phyloP scores from a whole-genome alignment of 2,797 vertebrate genomes.

The Arnoldichthys spilopterus region DNA sequence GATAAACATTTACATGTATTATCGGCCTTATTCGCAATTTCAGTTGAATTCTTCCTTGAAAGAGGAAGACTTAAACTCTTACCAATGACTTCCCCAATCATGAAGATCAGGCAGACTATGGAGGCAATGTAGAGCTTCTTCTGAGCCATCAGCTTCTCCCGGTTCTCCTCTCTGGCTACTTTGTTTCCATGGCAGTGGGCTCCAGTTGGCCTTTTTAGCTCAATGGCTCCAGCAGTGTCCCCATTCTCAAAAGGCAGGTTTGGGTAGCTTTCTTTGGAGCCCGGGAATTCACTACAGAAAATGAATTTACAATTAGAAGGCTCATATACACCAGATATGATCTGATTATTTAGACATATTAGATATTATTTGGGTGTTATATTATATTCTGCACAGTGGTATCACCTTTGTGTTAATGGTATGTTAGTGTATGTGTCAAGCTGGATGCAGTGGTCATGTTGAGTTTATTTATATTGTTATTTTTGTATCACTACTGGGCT shows the following conservation, averaged over 20 bases:
- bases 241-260: constrained; percentile 74
- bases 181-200: constrained; percentile 79
- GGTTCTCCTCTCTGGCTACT: constrained; percentile 62
- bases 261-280: constrained; percentile 69
- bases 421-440: background rate
- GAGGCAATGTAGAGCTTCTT: constrained; percentile 90
- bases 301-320: background rate
- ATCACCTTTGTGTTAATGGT: background rate
- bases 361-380: background rate
- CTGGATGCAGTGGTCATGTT: background rate
- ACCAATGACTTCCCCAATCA: constrained; percentile 95
- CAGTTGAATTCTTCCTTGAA: background rate
- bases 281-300: constrained; percentile 82
- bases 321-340: background rate
- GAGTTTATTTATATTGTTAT: too few relatives aligned
- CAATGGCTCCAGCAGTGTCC: constrained; percentile 69
- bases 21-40: background rate
- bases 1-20: too few relatives aligned
- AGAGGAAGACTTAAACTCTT: constrained; percentile 40
- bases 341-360: background rate
- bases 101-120: constrained; percentile 90
- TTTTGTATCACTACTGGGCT: too few relatives aligned
- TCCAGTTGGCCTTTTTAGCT: constrained; percentile 70
- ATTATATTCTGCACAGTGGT: background rate
- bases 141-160: constrained; percentile 78